phyloP scores from a whole-genome alignment of 1,140 invertebrate species.

The Drosophila kikkawai region DNA sequence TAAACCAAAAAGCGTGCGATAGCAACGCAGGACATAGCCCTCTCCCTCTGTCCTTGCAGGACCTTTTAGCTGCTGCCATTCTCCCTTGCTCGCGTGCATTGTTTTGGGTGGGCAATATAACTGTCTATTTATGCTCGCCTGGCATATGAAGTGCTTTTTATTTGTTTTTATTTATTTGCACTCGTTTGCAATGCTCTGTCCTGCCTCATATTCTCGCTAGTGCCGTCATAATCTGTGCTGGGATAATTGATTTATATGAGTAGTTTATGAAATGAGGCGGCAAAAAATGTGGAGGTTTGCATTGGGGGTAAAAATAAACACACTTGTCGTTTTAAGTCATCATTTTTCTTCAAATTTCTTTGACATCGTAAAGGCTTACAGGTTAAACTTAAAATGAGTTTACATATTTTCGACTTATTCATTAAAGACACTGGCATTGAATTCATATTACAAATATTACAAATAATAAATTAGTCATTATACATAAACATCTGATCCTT shows the following conservation, averaged over 20 bases:
- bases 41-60: background rate
- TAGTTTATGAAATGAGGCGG: slow-evolving; percentile 9
- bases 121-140: slow-evolving; percentile 76
- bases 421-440: slow-evolving; percentile 70
- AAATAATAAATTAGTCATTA: slow-evolving; percentile 47
- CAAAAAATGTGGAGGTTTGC: background rate
- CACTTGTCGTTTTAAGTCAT: background rate
- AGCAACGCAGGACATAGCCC: slow-evolving; percentile 47
- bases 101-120: slow-evolving; percentile 66
- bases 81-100: slow-evolving; percentile 8
- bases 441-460: slow-evolving; percentile 59
- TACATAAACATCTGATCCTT: slow-evolving; percentile 25
- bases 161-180: slow-evolving; percentile 80
- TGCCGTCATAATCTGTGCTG: background rate
- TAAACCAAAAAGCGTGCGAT: slow-evolving; percentile 78
- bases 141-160: slow-evolving; percentile 80
- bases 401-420: slow-evolving; percentile 52
- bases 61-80: background rate
- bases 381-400: slow-evolving; percentile 37
- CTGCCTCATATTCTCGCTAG: background rate
- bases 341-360: slow-evolving; percentile 15
- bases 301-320: background rate
- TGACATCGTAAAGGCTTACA: slow-evolving; percentile 61
- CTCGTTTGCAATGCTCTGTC: slow-evolving; percentile 34
- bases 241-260: slow-evolving; percentile 44